These are phyloP conservation scores for Zaprionus ornatus DNA, from an alignment of 1,140 invertebrate species.

Conservation along the genomic window DNA sequence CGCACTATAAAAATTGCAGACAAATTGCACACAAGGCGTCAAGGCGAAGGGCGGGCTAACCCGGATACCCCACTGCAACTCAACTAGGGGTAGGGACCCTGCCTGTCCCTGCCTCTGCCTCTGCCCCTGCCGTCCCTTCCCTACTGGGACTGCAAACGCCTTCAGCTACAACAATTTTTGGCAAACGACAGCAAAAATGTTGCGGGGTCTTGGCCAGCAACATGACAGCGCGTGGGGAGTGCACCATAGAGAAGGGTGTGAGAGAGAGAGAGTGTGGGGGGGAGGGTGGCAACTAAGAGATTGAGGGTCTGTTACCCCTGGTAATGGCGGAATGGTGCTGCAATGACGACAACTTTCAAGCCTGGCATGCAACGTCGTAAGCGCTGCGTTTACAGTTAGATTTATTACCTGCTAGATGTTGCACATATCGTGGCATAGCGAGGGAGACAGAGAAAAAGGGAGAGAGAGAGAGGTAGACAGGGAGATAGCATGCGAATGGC, in stretches of 20 bases:
- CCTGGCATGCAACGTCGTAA: conserved; percentile 77
- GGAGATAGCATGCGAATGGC: conserved; percentile 21
- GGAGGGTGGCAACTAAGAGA: conserved; percentile 18
- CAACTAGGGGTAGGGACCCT: neutral
- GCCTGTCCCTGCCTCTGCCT: neutral
- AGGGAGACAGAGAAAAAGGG: neutral
- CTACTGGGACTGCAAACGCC: conserved; percentile 21
- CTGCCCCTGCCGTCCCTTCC: no score
- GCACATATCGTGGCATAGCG: conserved; percentile 65
- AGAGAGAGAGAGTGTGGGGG: neutral
- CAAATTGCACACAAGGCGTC: conserved; percentile 75
- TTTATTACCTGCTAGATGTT: conserved; percentile 81
- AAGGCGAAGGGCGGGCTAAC: conserved; percentile 36
- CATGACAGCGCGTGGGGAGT: neutral
- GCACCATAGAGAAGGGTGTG: neutral
- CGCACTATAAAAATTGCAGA: conserved; percentile 73
- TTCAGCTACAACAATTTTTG: conserved; percentile 67
- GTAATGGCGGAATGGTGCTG: conserved; percentile 43
- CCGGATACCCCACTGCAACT: conserved; percentile 3
- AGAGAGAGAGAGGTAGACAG: neutral
- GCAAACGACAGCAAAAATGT: conserved; percentile 77
- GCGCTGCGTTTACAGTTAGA: conserved; percentile 79
- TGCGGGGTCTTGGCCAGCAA: conserved; percentile 48
- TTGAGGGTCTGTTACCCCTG: conserved; percentile 24
- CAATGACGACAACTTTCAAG: conserved; percentile 79